Evolutionary conservation across 2,113 vertebrate genomes (phyloP).

Genomic region (Hiodon alosoides): DNA sequence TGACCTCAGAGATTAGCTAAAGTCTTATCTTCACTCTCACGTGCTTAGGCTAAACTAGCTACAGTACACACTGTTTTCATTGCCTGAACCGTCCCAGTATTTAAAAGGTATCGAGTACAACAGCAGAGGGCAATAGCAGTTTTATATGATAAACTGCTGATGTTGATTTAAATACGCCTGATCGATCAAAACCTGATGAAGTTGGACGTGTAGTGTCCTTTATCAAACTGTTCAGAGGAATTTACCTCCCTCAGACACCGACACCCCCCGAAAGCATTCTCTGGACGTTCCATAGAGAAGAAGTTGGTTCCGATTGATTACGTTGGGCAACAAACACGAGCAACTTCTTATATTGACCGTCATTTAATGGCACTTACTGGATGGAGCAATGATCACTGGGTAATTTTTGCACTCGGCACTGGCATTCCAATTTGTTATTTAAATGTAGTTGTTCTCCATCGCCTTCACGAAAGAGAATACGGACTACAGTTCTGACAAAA

Average conservation of each 20-base stretch:
- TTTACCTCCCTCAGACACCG: no score
- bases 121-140: slow-evolving; percentile 19
- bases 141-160: background rate
- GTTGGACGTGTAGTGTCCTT: no score
- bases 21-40: slow-evolving; percentile 34
- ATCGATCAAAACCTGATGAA: no score
- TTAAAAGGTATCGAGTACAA: slow-evolving; percentile 19
- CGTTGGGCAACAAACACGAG: no score
- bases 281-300: no score
- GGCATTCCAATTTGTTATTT: background rate
- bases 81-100: slow-evolving; percentile 19
- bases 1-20: slow-evolving; percentile 24
- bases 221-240: no score
- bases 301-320: no score
- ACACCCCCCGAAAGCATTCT: background rate
- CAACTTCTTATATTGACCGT: background rate
- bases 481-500: background rate
- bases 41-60: slow-evolving; percentile 41
- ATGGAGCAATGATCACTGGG: no score
- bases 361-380: background rate
- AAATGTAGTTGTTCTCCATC: background rate
- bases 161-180: no score
- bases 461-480: background rate
- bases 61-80: slow-evolving; percentile 36
- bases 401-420: background rate